Conservation (phyloP, 2,797 vertebrate genomes). For the Tachyglossus aculeatus region DNA sequence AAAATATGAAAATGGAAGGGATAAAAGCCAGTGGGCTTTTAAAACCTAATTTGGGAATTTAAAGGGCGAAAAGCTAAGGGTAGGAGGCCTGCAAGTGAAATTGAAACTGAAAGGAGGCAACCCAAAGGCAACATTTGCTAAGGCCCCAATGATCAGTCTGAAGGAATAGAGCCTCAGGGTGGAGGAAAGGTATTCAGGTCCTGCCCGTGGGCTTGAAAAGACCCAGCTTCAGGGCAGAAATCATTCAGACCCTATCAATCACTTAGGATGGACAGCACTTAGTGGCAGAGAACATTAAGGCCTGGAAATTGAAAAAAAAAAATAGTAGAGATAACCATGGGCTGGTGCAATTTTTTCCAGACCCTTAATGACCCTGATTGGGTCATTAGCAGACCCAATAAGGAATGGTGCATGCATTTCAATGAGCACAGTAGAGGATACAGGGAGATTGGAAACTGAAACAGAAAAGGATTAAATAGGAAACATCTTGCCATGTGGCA, state of each 20-base stretch:
- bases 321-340: conserved; percentile 17
- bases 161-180: conserved; percentile 57
- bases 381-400: too few relatives aligned
- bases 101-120: conserved; percentile 59
- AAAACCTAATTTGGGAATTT: conserved; percentile 38
- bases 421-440: conserved; percentile 31
- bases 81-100: conserved; percentile 47
- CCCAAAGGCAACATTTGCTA: conserved; percentile 56
- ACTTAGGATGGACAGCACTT: conserved; percentile 29
- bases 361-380: conserved; percentile 49
- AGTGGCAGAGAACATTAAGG: conserved; percentile 15
- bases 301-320: conserved; percentile 38
- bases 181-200: conserved; percentile 44
- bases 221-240: conserved; percentile 59
- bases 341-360: background rate
- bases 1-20: conserved; percentile 22
- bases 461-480: background rate
- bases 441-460: conserved; percentile 6
- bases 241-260: conserved; percentile 44
- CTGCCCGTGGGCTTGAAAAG: conserved; percentile 51
- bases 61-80: conserved; percentile 47
- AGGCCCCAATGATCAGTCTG: conserved; percentile 56
- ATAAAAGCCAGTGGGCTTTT: conserved; percentile 45
- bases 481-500: conserved; percentile 1
- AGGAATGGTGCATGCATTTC: conserved; percentile 21